Conservation (phyloP, 2,797 vertebrate genomes). For the Decapterus maruadsi region DNA sequence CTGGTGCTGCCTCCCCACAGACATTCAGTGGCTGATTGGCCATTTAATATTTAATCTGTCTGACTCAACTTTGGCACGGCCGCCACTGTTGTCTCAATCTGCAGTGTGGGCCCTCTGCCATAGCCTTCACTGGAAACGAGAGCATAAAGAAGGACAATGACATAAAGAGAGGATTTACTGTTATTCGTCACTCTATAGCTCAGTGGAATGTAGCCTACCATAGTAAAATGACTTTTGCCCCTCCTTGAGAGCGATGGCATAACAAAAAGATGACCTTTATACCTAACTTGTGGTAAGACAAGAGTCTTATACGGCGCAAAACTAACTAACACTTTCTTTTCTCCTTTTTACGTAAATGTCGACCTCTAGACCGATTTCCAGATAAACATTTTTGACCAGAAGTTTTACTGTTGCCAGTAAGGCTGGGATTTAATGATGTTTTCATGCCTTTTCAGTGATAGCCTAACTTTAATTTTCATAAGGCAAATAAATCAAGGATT, state of each 20-base stretch:
- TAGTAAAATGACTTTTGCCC: background rate
- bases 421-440: background rate
- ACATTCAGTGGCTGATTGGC: constrained; percentile 38
- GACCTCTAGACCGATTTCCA: background rate
- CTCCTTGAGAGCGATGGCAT: background rate
- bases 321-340: background rate
- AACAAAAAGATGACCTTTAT: background rate
- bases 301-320: background rate
- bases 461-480: background rate
- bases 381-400: background rate
- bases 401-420: background rate
- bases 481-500: background rate
- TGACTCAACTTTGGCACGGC: constrained; percentile 49
- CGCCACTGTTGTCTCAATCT: constrained; percentile 14
- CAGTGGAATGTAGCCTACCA: background rate
- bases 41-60: constrained; percentile 56
- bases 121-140: constrained; percentile 3
- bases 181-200: background rate
- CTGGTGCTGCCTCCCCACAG: constrained; percentile 22
- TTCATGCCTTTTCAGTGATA: background rate
- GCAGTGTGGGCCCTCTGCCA: constrained; percentile 31
- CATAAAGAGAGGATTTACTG: background rate
- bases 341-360: background rate
- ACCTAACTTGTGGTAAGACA: background rate
- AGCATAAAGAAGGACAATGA: constrained; percentile 31